A percentile compares a stretch with the other conserved stretches of the same genome.
Evolutionary conservation across 2,888 invertebrate genomes (phyloP).

Genomic region (Calephelis perditalis): DNA sequence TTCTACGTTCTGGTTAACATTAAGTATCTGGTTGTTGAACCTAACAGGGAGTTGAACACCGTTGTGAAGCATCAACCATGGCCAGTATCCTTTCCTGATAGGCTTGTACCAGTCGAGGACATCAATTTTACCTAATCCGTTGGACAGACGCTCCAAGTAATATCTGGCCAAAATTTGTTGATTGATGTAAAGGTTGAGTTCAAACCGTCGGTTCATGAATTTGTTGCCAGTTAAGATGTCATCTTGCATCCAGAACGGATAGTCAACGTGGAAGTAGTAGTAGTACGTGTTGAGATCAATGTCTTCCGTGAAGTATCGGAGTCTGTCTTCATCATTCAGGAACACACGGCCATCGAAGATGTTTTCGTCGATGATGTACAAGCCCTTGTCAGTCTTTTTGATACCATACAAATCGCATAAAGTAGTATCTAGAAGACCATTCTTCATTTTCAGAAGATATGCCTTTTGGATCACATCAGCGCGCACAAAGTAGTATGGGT

Average conservation of each 20-base stretch:
- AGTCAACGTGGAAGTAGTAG: conserved; percentile 78
- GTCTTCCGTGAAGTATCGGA: conserved; percentile 83
- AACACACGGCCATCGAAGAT: conserved; percentile 77
- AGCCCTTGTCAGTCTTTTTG: conserved; percentile 65
- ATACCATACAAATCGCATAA: conserved; percentile 74
- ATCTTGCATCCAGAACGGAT: conserved; percentile 80
- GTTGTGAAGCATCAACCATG: conserved; percentile 72
- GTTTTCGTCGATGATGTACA: conserved; percentile 82
- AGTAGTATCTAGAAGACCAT: conserved; percentile 61
- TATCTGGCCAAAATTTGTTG: conserved; percentile 82
- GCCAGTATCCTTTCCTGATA: conserved; percentile 73
- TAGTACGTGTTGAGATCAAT: conserved; percentile 81
- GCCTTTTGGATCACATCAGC: conserved; percentile 80
- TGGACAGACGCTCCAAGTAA: conserved; percentile 70
- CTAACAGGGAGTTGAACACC: conserved; percentile 74
- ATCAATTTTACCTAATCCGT: conserved; percentile 63
- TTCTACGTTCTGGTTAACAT: conserved; percentile 46
- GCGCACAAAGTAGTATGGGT: conserved; percentile 83
- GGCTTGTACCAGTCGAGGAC: conserved; percentile 58
- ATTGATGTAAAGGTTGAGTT: conserved; percentile 76
- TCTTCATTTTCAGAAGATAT: conserved; percentile 71
- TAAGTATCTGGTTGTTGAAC: conserved; percentile 55
- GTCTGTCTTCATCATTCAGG: conserved; percentile 73
- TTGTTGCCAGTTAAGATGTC: conserved; percentile 49
- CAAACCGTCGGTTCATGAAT: conserved; percentile 61